These are phyloP conservation scores for Desmodus rotundus DNA, from an alignment of 2,113 vertebrate species.

Conservation along the genomic window DNA sequence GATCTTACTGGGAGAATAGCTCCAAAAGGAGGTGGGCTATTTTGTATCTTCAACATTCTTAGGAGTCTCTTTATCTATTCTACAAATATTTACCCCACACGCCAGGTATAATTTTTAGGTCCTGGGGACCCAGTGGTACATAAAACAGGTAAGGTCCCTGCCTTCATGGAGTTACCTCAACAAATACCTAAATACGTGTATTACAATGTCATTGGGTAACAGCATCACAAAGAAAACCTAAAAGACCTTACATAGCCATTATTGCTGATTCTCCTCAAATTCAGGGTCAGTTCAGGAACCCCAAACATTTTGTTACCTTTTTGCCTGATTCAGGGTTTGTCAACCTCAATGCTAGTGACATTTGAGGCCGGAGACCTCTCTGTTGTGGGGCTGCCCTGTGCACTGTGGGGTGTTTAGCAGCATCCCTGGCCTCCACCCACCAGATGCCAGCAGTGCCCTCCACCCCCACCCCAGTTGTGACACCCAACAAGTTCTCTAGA, in stretches of 20 bases:
- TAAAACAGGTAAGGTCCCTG: background rate
- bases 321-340: background rate
- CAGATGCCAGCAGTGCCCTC: background rate
- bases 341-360: fast-evolving
- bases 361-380: background rate
- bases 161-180: background rate
- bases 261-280: background rate
- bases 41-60: background rate
- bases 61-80: too few species aligned
- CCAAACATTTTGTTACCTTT: background rate
- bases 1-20: background rate
- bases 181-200: background rate
- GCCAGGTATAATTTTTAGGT: background rate
- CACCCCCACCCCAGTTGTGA: background rate
- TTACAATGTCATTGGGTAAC: background rate
- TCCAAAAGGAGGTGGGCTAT: background rate
- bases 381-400: fast-evolving
- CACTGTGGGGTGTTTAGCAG: fast-evolving
- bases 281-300: background rate
- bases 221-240: background rate
- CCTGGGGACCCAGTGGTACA: background rate
- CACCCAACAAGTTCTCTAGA: background rate
- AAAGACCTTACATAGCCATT: background rate
- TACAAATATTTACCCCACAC: background rate
- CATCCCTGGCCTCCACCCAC: background rate